A percentile compares a stretch with the other conserved stretches of the same genome.
Conservation (phyloP, 2,113 vertebrate genomes). For the Nothocercus julius region DNA sequence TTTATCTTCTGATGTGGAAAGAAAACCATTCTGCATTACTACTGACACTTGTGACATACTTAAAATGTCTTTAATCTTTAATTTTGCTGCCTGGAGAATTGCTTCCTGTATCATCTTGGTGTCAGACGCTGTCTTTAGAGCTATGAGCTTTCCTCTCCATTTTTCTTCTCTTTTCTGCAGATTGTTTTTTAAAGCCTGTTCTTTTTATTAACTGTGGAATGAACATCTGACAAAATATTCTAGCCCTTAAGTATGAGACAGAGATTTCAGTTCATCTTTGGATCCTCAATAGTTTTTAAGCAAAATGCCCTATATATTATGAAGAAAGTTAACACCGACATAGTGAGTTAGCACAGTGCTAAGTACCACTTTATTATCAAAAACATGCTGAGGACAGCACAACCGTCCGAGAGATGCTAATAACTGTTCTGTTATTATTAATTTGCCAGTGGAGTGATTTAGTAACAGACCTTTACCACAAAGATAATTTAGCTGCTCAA, state of each 20-base stretch:
- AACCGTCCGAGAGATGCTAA: neutral
- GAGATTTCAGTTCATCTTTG: neutral
- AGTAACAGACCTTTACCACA: neutral
- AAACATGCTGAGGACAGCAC: conserved; percentile 2
- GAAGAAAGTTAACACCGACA: neutral
- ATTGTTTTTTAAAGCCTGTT: neutral
- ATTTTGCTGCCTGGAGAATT: neutral
- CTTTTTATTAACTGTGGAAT: neutral
- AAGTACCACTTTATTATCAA: conserved; percentile 10
- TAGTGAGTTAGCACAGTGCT: neutral
- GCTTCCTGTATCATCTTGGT: neutral
- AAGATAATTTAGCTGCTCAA: conserved; percentile 33
- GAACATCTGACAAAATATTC: neutral
- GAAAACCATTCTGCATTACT: neutral
- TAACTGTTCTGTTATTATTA: conserved; percentile 15
- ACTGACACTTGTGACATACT: neutral
- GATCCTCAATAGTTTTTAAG: neutral
- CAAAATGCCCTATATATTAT: neutral
- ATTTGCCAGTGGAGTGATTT: conserved; percentile 38
- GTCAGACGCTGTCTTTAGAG: neutral
- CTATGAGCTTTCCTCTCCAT: neutral
- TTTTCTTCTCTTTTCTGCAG: neutral
- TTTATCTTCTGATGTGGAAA: conserved; percentile 3
- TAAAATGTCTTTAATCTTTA: neutral
- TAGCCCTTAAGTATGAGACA: neutral